Evolutionary conservation across 2,113 vertebrate species (phyloP).

Genomic region (Heterotilapia buettikoferi): DNA sequence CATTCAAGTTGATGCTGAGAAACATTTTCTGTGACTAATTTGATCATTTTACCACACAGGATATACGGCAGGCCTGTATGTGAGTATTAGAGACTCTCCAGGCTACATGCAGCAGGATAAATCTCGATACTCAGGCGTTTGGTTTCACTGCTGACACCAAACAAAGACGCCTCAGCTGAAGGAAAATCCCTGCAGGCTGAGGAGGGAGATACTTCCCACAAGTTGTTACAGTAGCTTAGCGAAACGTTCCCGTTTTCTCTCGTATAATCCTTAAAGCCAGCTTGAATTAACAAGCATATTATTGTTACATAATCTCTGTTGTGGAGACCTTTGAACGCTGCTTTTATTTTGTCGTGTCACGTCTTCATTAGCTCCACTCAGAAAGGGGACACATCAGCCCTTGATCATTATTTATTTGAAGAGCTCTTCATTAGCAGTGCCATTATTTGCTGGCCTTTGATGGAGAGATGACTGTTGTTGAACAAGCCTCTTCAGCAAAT

Average conservation of each 20-base stretch:
- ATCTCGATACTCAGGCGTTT: background rate
- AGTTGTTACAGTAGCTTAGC: conserved; percentile 16
- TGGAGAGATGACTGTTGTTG: background rate
- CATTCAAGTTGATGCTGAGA: background rate
- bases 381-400: background rate
- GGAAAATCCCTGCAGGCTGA: conserved; percentile 22
- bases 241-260: background rate
- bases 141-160: background rate
- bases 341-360: background rate
- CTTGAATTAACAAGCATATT: background rate
- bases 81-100: background rate
- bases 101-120: background rate
- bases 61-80: background rate
- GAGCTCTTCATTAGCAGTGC: background rate
- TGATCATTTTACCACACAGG: background rate
- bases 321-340: background rate
- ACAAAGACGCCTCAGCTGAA: background rate
- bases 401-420: background rate
- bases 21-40: background rate
- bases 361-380: background rate
- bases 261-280: conserved; percentile 35
- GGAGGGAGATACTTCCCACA: conserved; percentile 1
- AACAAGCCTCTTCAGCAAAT: background rate
- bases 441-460: background rate
- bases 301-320: conserved; percentile 7